These are phyloP conservation scores for Achlya flavicornis DNA, from an alignment of 2,888 invertebrate genomes.

Conservation along the genomic window DNA sequence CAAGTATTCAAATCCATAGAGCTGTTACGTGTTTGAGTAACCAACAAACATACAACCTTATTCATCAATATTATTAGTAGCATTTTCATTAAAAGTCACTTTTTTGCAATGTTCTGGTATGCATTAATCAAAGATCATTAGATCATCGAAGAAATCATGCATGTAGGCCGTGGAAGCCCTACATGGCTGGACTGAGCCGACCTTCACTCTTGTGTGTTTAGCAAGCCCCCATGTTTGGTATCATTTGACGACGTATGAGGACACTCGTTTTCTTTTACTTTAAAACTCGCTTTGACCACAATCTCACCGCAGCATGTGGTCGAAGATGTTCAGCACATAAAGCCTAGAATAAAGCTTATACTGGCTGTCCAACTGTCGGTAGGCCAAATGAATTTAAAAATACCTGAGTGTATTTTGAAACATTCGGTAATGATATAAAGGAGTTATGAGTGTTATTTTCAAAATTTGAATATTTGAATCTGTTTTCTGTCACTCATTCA, in stretches of 20 bases:
- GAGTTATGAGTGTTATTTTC: neutral
- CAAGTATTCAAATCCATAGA: no score
- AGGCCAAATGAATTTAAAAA: no score
- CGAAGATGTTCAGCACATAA: neutral
- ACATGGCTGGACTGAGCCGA: neutral
- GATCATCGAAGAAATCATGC: neutral
- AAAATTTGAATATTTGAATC: neutral
- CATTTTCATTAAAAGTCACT: no score
- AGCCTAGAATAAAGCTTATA: no score
- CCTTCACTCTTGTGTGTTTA: neutral
- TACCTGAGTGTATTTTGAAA: neutral
- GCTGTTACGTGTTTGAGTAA: no score
- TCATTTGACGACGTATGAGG: neutral
- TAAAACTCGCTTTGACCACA: no score
- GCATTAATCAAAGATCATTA: neutral
- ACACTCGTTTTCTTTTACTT: no score
- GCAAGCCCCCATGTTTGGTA: conserved; percentile 5
- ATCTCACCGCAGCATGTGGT: neutral
- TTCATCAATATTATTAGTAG: no score
- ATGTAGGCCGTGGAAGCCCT: neutral
- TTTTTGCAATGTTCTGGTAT: no score
- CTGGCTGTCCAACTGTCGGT: no score
- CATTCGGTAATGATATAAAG: neutral
- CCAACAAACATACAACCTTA: no score
- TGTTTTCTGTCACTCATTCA: conserved; percentile 2